Base-by-base conservation (phyloP, 2,888 invertebrate genomes). In the Drosophila merina region DNA sequence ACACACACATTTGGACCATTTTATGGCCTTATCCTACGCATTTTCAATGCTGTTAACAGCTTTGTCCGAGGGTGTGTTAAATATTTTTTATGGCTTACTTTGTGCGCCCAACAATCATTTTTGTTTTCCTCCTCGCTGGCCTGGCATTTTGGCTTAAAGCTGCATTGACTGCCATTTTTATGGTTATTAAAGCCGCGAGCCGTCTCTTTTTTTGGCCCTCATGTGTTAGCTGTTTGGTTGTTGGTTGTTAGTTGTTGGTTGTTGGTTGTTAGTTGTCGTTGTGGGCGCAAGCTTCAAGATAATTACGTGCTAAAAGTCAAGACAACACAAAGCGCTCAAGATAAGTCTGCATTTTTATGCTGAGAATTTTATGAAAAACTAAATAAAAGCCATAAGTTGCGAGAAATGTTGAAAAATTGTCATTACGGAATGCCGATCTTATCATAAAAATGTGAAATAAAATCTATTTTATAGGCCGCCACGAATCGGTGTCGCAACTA, bases 21-120 rank as follows among this genome's bases (percentile, higher is more conserved):
- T 82, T 74, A 85, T 77, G 80, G 77, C 73, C 72, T 72, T 83
- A 81, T 83, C 83, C 83, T 83, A 83, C 83, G 83, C 83, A 85
- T 83, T 83, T 77, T 58, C 69, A 70, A 71, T 69, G 77, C 74
- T 84, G 86, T 85, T 85, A 86, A 84, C 82, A 86, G 80, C 84
- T 85, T 82, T 79, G 84, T 84, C 76, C 75, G 79, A 85, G 77
- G 85, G 86, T 79, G 85, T 85, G 85, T 84, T 85, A 76, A 84
- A 69, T 85, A 77, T 85, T 77, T 86, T 81, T 82, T 84, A 79
- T 82, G 78, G 82, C 77, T 85, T 75, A 84, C 77, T 75, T 79
- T 81, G 74, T 64, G 81, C 64, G 79, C 70, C 76, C 81, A 64
- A 67, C 73, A 72, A 63, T 58, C 64, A 70, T 75, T 77, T 75